phyloP scores from a whole-genome alignment of 2,113 vertebrate genomes.

The Camarhynchus parvulus region DNA sequence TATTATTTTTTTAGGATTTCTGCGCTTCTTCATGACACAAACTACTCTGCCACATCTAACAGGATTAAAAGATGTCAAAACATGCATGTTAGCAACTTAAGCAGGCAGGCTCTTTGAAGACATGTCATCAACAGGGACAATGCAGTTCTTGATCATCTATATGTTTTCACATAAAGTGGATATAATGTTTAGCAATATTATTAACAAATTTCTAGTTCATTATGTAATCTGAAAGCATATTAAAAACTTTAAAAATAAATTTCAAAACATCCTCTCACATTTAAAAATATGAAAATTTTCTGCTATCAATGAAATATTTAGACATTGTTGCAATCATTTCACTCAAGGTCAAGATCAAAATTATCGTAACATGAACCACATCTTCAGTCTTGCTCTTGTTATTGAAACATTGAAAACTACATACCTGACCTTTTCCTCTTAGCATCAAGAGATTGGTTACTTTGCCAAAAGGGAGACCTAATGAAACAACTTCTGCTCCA shows the following conservation, averaged over 20 bases:
- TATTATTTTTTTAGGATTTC: background rate
- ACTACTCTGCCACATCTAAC: background rate
- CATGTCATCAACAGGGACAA: background rate
- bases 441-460: conserved; percentile 88
- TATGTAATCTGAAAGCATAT: background rate
- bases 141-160: background rate
- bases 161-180: background rate
- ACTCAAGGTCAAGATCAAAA: background rate
- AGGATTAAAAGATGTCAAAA: background rate
- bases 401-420: conserved; percentile 17
- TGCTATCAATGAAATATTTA: background rate
- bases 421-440: conserved; percentile 85
- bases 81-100: background rate
- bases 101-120: background rate
- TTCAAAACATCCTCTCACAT: background rate
- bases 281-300: background rate
- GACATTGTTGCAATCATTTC: background rate
- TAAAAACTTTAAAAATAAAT: background rate
- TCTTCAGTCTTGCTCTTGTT: background rate
- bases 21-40: background rate
- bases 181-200: background rate
- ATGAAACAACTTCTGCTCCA: conserved; percentile 82
- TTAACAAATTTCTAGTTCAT: background rate
- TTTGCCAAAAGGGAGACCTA: conserved; percentile 87
- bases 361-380: background rate